Evolutionary conservation across 2,888 invertebrate genomes (phyloP), one percentile per base, ranked within the genome.

Genomic region (Drosophila pseudotakahashii): DNA sequence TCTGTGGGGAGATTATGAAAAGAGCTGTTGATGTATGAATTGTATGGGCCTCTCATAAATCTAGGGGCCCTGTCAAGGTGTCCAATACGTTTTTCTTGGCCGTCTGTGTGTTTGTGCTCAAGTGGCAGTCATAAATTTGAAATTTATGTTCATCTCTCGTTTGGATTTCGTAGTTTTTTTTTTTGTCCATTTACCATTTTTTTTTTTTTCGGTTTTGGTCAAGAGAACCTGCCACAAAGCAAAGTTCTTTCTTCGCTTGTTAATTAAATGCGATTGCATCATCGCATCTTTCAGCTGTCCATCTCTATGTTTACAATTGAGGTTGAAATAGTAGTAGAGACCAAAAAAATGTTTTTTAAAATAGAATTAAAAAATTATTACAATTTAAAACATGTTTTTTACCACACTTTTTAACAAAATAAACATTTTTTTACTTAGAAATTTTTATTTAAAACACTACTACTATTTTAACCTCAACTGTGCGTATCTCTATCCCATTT

Each of bases 11-110:
- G 88, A 76, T 74, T 81, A 73, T 76, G 84, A 87, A 81, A 79
- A 73, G 88, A 88, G 73, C 83, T 82, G 88, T 82, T 83, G 82
- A 83, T 79, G 77, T 79, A 77, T 73, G 60, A 81, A 86, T 76
- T 47, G 51, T 74, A 69, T 70, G 76, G 55, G 66, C 70, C 64
- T 60, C 64, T 67, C 85, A 84, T 81, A 81, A 81, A 81, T 81
- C 81, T 84, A 74, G 62, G 69, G 60, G 50, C 39, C 51, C 73
- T 70, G 73, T 54, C 70, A 72, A 62, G 73, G 72, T 70, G 63
- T 61, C 61, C 51, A 51, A 51, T 69, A 57, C 45, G 23, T 39
- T 58, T 44, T 76, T 63, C 67, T 48, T 51, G 81, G 64, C 67
- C 74, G 70, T 66, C 11, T 47, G 36, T 42, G 44, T 44, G 54